Evolutionary conservation across 35 echinoderm and acorn worm species (phyloP).

Genomic region (Patiria miniata): DNA sequence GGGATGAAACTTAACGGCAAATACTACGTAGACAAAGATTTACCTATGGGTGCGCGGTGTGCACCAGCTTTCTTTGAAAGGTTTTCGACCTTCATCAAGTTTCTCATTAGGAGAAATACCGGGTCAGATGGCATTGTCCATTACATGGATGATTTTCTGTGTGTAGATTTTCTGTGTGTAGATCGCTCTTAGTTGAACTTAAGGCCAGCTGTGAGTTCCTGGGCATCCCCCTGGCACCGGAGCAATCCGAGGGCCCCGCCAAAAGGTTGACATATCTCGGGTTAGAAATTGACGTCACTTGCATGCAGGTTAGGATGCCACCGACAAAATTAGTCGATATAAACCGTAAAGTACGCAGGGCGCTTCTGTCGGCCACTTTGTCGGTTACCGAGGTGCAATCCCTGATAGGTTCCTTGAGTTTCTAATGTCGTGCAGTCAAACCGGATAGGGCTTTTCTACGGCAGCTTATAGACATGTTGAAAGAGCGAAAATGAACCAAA

Average conservation of each 20-base stretch:
- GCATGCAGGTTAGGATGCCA: conserved; percentile 5
- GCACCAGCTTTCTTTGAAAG: conserved; percentile 22
- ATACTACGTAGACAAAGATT: conserved; percentile 37
- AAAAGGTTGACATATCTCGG: conserved; percentile 8
- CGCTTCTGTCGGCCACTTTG: neutral
- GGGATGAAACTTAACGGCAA: conserved; percentile 17
- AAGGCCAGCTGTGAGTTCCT: conserved; percentile 19
- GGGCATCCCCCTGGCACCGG: conserved; percentile 23
- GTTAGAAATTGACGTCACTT: conserved; percentile 36
- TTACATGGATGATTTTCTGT: conserved; percentile 50
- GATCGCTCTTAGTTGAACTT: neutral
- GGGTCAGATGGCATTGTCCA: conserved; percentile 10
- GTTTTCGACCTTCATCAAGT: conserved; percentile 35
- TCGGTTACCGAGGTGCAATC: conserved; percentile 17
- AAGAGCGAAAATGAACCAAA: too few species aligned
- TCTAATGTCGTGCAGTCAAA: neutral
- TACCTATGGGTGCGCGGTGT: conserved; percentile 28
- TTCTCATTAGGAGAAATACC: neutral
- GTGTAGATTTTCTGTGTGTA: neutral
- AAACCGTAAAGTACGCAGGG: neutral
- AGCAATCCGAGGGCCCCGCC: conserved; percentile 18
- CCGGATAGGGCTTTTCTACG: conserved; percentile 37
- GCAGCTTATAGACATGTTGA: conserved; percentile 35
- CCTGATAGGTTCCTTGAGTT: conserved; percentile 34
- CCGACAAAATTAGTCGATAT: neutral